Percentiles rank a stretch among this genome's conserved stretches.
phyloP scores from a whole-genome alignment of 2,888 invertebrate species.

The Drosophila maculinotata region DNA sequence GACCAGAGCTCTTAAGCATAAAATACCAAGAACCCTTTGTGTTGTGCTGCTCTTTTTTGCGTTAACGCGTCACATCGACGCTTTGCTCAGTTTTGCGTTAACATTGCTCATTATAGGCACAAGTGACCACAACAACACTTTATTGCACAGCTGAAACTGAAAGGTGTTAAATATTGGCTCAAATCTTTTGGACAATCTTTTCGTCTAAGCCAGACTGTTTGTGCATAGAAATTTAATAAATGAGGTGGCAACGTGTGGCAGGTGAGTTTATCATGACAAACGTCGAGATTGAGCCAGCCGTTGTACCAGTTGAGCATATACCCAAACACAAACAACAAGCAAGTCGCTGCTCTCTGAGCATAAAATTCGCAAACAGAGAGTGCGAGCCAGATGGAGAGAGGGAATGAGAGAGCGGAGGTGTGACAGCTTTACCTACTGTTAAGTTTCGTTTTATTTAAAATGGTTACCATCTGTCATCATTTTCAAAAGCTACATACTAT shows the following conservation, averaged over 20 bases:
- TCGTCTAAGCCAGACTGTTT: constrained; percentile 6
- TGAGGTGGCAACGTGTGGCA: constrained; percentile 29
- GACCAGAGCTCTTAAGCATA: constrained; percentile 11
- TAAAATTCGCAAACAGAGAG: not conserved
- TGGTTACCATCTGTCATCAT: constrained; percentile 1
- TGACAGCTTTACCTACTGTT: not conserved
- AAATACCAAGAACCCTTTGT: no score
- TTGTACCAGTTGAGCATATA: constrained; percentile 18
- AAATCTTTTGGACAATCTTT: not conserved
- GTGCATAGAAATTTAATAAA: constrained; percentile 22
- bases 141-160: constrained; percentile 24
- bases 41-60: not conserved
- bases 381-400: not conserved
- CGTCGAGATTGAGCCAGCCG: not conserved
- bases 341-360: constrained; percentile 9
- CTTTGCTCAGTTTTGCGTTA: constrained; percentile 21
- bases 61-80: not conserved
- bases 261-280: constrained; percentile 42
- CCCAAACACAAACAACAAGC: constrained; percentile 41
- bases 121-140: constrained; percentile 21
- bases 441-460: not conserved
- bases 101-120: constrained; percentile 1
- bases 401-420: not conserved
- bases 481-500: not conserved
- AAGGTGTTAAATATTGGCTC: constrained; percentile 1